Base-by-base conservation (phyloP, 1,140 invertebrate genomes). In the Hylaeus anthracinus region DNA sequence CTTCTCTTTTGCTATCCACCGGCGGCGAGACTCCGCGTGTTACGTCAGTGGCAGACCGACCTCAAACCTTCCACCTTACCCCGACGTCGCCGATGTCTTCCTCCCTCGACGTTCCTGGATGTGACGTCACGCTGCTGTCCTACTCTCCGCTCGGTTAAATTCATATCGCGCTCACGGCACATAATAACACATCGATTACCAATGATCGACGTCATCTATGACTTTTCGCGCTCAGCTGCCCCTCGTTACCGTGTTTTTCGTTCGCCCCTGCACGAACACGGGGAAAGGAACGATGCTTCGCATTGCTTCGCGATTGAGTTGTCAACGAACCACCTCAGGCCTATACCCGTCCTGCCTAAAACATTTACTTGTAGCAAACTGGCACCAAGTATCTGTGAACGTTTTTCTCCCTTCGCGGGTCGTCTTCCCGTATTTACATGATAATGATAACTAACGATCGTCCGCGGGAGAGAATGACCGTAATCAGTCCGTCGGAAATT, bases 11-110 rank as follows among this genome's bases (percentile, higher is more conserved):
- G 75, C 72, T 86, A 81, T 82, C 79, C 66, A 73, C 79, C 73
- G 65, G 55, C 73, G 65, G 55, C 85, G 83, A 65, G 70, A 85
- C 85, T 86, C 80, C 43, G 72, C 76, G 81, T 51, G 81, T 87
- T 87, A 87, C 85, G 85, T 87, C 85, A 87, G 82, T 65, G 84
- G 72, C 85, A 87, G 77, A 86, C 70, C 85, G 84, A 86, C 84
- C 85, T 86, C 84, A 79, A 71, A 80, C 81, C 79, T 82, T 74
- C 84, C 74, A 80, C 51, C 73, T 70, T 51, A 70, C 63, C 51
- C 26, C 70, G 55, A 61, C 82, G 55, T 71, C 82, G 48, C n/a
- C 69, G 67, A 55, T 74, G 79, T 81, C 72, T 65, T 77, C 73
- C 83, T 85, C 83, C 58, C 56, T 70, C 9, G 45, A 2, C 72